Evolutionary conservation across 1,140 invertebrate species (phyloP), one percentile per base, ranked within the genome.

Genomic region (Phortica variegata): DNA sequence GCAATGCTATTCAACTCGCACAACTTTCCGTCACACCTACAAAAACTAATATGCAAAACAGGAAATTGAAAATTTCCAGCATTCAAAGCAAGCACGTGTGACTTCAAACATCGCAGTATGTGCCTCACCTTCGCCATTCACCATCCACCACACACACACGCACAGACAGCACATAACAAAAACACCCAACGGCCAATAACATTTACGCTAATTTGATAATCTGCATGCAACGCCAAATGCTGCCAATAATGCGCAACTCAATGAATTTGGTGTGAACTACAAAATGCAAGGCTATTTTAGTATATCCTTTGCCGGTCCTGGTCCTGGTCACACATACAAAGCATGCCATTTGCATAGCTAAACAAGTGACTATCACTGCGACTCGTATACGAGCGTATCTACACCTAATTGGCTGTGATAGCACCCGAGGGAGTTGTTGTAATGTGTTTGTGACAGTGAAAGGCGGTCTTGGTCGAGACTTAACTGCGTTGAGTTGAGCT

Each of bases 321-420:
- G n/a, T n/a, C n/a, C n/a, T n/a, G n/a, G n/a, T n/a, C n/a, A n/a
- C n/a, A 16, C 13, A 23, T 41, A 23, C 1, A 19, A 13, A 13
- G 12, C 17, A 43, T 43, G 33, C 54, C 61, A 70, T 70, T 70
- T 70, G 59, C 66, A 70, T 70, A 52, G 58, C 47, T 50, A 52
- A 50, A 47, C 43, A 31, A 15, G 41, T 38, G 29, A 13, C 31
- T 26, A 32, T 33, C 32, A 38, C 23, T n/a, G 34, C n/a, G n/a
- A n/a, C n/a, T n/a, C n/a, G n/a, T n/a, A n/a, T n/a, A n/a, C n/a
- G n/a, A n/a, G n/a, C n/a, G n/a, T n/a, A 15, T 6, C 52, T 62
- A 33, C 65, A 66, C 70, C 70, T 73, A 73, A 73, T 73, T 73
- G 70, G 70, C 70, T 73, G 62, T 58, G 69, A 73, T 60, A 63